Evolutionary conservation across 2,797 vertebrate genomes (phyloP), one percentile per base, ranked within the genome.

Genomic region (Schizopygopsis malacanthus): DNA sequence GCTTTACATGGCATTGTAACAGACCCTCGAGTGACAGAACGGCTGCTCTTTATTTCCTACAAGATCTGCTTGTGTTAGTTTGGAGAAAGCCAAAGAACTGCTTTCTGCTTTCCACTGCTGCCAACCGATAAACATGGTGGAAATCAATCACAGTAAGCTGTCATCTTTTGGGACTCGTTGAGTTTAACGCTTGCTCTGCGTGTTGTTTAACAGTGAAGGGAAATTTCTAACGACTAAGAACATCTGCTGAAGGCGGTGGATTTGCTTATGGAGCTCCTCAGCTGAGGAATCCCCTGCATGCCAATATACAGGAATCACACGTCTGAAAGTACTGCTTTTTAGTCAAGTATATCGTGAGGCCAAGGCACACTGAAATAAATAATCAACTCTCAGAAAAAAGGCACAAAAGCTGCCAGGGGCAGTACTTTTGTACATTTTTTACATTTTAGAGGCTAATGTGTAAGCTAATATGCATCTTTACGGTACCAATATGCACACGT

Each of bases 121-220:
- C 20, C 37, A 71, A 43, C 37, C 25, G 47, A 56, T 71, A 56
- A 81, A 56, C 50, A 43, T 56, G 37, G 8, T 56, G 50, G 47
- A 52, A 56, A 69, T 71, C 47, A 25, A 43, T 71, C 50, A 71
- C 50, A 37, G 28, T 80, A 80, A 80, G 61, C 45, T 37, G 79
- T 9, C 45, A 69, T 69, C 67, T 56, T 82, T 43, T 43, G 80
- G 80, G 80, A 71, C 33, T 71, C 65, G 28, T 82, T 82, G 52
- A 5, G 18, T 81, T 50, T 69, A 81, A 39, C 20, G 8, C 37
- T 82, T 41, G 50, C 13, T 41, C 47, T 81, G 79, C 7, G 16
- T 67, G 59, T 67, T 37, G 28, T 67, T n/a, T 69, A 81, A 52
- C 28, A 52, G 12, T 0, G 11, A 52, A 81, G 20, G 33, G 33